Evolutionary conservation across 2,797 vertebrate genomes (phyloP), one percentile per base, ranked within the genome.

Genomic region (Ibycter americanus): DNA sequence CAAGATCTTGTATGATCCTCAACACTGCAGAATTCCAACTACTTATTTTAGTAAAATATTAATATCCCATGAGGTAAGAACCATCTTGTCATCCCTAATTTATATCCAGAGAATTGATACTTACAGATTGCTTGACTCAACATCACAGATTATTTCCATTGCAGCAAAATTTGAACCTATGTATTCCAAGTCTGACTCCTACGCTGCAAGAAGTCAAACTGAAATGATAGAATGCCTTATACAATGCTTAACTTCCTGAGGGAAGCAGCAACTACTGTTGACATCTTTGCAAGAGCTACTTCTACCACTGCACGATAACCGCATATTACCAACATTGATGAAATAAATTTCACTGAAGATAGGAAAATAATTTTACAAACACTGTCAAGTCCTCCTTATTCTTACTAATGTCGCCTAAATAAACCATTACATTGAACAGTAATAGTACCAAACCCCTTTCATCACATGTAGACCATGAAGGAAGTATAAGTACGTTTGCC

Each of bases 221-320:
- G 55, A 68, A 32, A 66, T 36, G 27, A 36, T 11, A 54, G 3
- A 70, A 58, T 20, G 49, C 18, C 31, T 52, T 51, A 56, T 51
- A 56, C 22, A 93, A 85, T 72, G 59, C 76, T 80, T 62, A 71
- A n/a, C 87, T 93, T 96, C 89, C 34, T 23, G 82, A 96, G 77
- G 61, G 73, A 71, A 78, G 29, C 6, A 73, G 36, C 70, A 95
- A 32, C 94, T 90, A 55, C 36, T 34, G 42, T 19, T 73, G 61
- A 36, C 29, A 52, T n/a, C 46, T 42, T 54, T 59, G 47, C 21
- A 36, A 58, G 34, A 72, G 36, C 36, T 82, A 42, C 16, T 59
- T 80, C 29, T 89, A 67, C 27, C 72, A 38, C 25, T 56, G 26
- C 27, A 49, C 40, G 17, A 12, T 31, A 56, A 46, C 32, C 59